Percentiles rank a stretch among this genome's conserved stretches.
These are phyloP conservation scores for Apostichopus parvimensis DNA, from an alignment of 35 echinoderm and acorn worm species.

Conservation along the genomic window DNA sequence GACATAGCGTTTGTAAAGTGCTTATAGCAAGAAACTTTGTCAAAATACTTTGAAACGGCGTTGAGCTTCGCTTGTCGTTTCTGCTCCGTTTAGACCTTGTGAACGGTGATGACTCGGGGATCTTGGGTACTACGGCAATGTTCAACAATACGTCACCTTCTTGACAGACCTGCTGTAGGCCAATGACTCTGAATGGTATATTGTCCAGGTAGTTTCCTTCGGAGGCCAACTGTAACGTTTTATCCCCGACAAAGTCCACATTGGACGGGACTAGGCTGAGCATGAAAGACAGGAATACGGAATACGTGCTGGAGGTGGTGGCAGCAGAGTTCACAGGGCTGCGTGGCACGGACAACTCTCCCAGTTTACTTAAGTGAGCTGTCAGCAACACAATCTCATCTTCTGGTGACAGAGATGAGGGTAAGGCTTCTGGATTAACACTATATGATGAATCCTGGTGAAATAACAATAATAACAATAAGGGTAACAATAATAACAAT, in stretches of 20 bases:
- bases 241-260: slow-evolving; percentile 67
- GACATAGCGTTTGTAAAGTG: slow-evolving; percentile 65
- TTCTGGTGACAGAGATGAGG: slow-evolving; percentile 38
- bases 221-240: neutral
- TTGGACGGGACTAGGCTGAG: slow-evolving; percentile 75
- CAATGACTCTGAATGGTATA: slow-evolving; percentile 75
- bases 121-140: slow-evolving; percentile 72
- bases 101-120: slow-evolving; percentile 18
- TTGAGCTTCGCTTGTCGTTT: neutral
- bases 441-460: slow-evolving; percentile 90
- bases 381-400: slow-evolving; percentile 76
- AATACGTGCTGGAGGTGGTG: slow-evolving; percentile 65
- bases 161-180: slow-evolving; percentile 79
- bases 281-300: slow-evolving; percentile 76
- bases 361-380: slow-evolving; percentile 64
- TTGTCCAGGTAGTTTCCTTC: slow-evolving; percentile 6
- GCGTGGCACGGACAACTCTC: slow-evolving; percentile 57
- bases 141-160: slow-evolving; percentile 56
- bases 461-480: neutral
- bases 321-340: slow-evolving; percentile 5
- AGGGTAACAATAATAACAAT: neutral
- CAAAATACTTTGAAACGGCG: slow-evolving; percentile 67
- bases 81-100: slow-evolving; percentile 45
- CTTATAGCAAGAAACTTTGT: slow-evolving; percentile 71
- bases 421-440: slow-evolving; percentile 59